phyloP scores from a whole-genome alignment of 2,113 vertebrate species.

The Proteles cristata region DNA sequence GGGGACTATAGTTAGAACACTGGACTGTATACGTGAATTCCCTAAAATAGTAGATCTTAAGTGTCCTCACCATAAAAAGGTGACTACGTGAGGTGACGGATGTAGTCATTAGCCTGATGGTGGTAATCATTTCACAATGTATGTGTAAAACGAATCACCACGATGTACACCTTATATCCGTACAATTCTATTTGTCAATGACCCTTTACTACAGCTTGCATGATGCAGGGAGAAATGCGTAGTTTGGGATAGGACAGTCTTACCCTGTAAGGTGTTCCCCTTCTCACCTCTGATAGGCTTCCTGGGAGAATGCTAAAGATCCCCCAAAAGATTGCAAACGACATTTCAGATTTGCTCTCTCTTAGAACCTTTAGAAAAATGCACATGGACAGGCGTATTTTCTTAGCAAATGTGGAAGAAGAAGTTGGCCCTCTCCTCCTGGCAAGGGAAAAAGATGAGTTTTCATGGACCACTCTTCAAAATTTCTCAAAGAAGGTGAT shows the following conservation, averaged over 20 bases:
- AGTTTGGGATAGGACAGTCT: neutral
- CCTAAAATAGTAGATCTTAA: neutral
- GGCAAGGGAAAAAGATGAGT: neutral
- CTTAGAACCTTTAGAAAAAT: neutral
- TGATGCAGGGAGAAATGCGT: fast-evolving
- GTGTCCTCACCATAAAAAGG: neutral
- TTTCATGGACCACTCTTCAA: neutral
- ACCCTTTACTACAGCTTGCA: neutral
- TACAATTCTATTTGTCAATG: neutral
- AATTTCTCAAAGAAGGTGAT: slow-evolving; percentile 18
- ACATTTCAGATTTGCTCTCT: neutral
- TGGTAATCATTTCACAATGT: neutral
- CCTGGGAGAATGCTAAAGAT: neutral
- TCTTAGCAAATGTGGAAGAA: neutral
- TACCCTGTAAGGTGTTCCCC: neutral
- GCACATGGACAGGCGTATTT: neutral
- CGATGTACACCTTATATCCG: neutral
- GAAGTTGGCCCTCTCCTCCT: neutral
- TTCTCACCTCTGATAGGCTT: neutral
- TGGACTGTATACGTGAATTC: neutral
- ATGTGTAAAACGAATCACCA: neutral
- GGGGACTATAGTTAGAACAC: neutral
- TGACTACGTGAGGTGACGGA: neutral
- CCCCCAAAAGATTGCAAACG: neutral
- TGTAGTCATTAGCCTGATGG: neutral